Percentiles rank a stretch among this genome's conserved stretches.
Conservation (phyloP, 53 echinoderm and acorn worm species). For the Stichopus horrens region DNA sequence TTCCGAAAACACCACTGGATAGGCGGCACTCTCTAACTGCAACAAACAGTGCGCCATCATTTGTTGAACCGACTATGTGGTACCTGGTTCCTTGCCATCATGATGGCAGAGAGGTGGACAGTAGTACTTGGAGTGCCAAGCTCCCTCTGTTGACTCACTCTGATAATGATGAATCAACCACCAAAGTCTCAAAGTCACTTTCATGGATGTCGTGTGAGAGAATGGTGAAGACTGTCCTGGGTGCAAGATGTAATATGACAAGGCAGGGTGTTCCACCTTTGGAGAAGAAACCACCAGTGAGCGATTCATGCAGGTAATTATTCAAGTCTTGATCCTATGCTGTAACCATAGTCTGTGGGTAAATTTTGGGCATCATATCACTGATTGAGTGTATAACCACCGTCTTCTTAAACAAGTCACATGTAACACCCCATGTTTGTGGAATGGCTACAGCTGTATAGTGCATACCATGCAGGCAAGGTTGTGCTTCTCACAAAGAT, state of each 20-base stretch:
- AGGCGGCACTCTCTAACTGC: not conserved
- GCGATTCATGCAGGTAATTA: slow-evolving; percentile 23
- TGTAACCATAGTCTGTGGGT: too few relatives aligned
- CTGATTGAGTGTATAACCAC: too few relatives aligned
- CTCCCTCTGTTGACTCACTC: not conserved
- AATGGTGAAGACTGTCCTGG: slow-evolving; percentile 13
- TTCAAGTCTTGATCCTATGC: not conserved
- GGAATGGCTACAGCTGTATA: too few relatives aligned
- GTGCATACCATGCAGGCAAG: too few relatives aligned
- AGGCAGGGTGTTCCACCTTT: not conserved
- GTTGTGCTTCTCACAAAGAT: too few relatives aligned
- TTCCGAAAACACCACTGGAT: not conserved
- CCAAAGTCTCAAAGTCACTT: not conserved
- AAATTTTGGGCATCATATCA: too few relatives aligned
- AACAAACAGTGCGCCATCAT: not conserved
- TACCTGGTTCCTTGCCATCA: slow-evolving; percentile 9
- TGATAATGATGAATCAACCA: not conserved
- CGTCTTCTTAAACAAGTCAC: not conserved
- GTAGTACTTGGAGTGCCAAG: not conserved
- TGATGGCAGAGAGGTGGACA: not conserved
- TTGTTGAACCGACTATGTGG: slow-evolving; percentile 10
- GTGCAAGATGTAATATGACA: not conserved
- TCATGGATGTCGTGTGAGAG: slow-evolving; percentile 9
- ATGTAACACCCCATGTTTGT: not conserved
- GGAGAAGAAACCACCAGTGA: not conserved